Evolutionary conservation across 2,113 vertebrate genomes (phyloP).

Genomic region (Chionis minor): DNA sequence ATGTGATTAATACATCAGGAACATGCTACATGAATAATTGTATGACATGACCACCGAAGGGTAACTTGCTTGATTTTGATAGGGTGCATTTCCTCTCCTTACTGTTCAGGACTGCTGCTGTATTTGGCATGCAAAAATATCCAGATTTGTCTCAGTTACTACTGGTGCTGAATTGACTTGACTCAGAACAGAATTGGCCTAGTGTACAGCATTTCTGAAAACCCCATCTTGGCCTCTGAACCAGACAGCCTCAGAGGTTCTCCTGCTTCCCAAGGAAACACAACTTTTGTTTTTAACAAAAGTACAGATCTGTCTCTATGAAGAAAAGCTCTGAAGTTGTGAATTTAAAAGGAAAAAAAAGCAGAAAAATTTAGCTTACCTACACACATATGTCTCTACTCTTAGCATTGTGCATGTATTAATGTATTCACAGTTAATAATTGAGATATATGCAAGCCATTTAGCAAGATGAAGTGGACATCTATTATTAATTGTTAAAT

Average conservation of each 20-base stretch:
- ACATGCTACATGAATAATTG: background rate
- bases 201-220: background rate
- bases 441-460: background rate
- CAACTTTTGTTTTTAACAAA: background rate
- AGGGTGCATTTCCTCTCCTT: background rate
- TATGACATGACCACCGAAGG: background rate
- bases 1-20: background rate
- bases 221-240: fast-evolving
- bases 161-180: background rate
- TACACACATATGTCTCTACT: background rate
- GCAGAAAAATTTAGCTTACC: background rate
- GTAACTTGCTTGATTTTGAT: no score
- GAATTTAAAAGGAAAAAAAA: background rate
- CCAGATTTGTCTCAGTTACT: background rate
- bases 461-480: background rate
- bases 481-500: conserved; percentile 43
- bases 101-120: background rate
- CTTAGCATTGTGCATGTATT: background rate
- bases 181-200: background rate
- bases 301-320: background rate
- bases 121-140: background rate
- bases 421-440: background rate
- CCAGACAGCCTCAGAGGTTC: background rate
- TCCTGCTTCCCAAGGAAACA: background rate
- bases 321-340: background rate